Conservation (phyloP, 2,797 vertebrate genomes). For the Ptychadena robeensis region DNA sequence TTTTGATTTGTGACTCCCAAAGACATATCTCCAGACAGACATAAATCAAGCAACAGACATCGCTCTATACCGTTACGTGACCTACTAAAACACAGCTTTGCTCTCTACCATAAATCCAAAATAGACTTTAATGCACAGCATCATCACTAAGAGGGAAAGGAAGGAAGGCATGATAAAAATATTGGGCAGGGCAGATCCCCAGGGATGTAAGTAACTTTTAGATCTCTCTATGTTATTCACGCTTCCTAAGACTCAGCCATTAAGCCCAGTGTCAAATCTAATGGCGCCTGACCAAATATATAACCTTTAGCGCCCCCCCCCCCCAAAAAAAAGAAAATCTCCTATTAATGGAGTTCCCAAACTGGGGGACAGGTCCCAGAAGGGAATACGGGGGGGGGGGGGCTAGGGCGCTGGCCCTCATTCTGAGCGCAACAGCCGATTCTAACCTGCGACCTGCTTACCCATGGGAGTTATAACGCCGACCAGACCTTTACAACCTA, state of each 20-base stretch:
- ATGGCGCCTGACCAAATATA: neutral
- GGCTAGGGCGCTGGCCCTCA: no score
- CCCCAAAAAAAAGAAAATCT: no score
- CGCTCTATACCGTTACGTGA: constrained; percentile 7
- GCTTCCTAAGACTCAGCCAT: neutral
- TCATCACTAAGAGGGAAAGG: neutral
- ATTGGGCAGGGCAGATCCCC: neutral
- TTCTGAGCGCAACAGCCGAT: no score
- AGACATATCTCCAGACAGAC: constrained; percentile 34
- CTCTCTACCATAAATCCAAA: neutral
- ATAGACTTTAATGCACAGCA: neutral
- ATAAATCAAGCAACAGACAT: constrained; percentile 25
- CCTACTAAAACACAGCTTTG: constrained; percentile 9
- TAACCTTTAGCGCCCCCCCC: no score
- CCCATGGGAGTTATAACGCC: no score
- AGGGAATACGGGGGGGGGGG: no score
- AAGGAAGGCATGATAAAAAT: constrained; percentile 1
- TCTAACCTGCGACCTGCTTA: no score
- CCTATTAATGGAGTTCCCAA: no score
- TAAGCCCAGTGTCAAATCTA: neutral
- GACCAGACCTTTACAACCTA: no score
- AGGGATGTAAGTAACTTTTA: neutral
- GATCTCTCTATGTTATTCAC: neutral
- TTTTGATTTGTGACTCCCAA: constrained; percentile 33
- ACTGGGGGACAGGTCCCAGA: no score